These are phyloP conservation scores for Metaphire vulgaris DNA, from an alignment of 1,140 invertebrate species.

Conservation along the genomic window DNA sequence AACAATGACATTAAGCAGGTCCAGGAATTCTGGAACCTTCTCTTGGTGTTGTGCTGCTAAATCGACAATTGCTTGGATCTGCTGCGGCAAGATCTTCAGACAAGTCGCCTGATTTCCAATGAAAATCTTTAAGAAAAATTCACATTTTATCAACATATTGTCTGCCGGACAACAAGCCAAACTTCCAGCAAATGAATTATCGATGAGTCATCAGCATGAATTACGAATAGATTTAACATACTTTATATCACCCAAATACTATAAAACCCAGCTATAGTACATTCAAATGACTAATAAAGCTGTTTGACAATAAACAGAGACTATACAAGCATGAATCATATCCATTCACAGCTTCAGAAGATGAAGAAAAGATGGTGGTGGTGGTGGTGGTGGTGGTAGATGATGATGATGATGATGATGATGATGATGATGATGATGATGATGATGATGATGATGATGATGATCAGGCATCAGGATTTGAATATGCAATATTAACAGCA, in stretches of 20 bases:
- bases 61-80: constrained; percentile 32
- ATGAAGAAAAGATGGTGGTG: too few species aligned
- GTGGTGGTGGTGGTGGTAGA: too few species aligned
- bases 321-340: too few species aligned
- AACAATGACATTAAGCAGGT: constrained; percentile 31
- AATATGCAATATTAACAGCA: background rate
- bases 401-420: constrained; percentile 21
- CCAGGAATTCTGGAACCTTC: constrained; percentile 32
- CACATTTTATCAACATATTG: constrained; percentile 3
- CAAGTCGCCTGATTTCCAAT: constrained; percentile 30
- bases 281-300: too few species aligned
- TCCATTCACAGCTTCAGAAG: too few species aligned
- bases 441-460: constrained; percentile 4
- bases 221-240: background rate
- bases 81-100: constrained; percentile 30
- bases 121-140: constrained; percentile 24
- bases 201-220: background rate
- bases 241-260: background rate
- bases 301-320: too few species aligned
- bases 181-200: background rate
- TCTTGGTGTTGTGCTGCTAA: constrained; percentile 24
- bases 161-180: background rate
- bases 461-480: background rate
- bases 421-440: constrained; percentile 1
- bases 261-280: background rate